Percentiles rank a stretch among this genome's conserved stretches.
These are phyloP conservation scores for Oreochromis grahami DNA, from an alignment of 2,797 vertebrate genomes.

Conservation along the genomic window DNA sequence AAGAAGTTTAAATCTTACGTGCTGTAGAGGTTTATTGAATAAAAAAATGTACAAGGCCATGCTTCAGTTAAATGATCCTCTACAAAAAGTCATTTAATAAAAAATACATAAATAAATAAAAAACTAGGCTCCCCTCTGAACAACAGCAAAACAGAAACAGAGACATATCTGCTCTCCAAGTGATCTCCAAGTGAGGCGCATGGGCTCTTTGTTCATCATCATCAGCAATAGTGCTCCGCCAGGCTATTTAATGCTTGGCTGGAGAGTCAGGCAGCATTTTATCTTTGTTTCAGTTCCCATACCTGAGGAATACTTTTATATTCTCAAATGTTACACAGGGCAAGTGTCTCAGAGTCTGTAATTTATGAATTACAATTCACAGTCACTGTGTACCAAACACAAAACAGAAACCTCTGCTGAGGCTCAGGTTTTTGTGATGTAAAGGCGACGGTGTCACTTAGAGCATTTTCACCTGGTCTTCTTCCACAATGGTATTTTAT, in stretches of 20 bases:
- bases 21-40: neutral
- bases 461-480: slow-evolving; percentile 22
- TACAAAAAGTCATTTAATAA: slow-evolving; percentile 23
- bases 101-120: neutral
- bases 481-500: slow-evolving; percentile 28
- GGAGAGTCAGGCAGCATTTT: slow-evolving; percentile 42
- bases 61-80: slow-evolving; percentile 31
- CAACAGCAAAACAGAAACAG: slow-evolving; percentile 5
- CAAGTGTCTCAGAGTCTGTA: slow-evolving; percentile 3
- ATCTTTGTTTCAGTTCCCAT: slow-evolving; percentile 55
- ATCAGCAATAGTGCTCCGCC: slow-evolving; percentile 16
- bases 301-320: slow-evolving; percentile 48
- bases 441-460: slow-evolving; percentile 14
- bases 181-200: slow-evolving; percentile 10
- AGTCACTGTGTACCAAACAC: neutral
- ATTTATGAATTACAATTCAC: slow-evolving; percentile 25
- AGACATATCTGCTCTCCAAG: slow-evolving; percentile 18
- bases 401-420: slow-evolving; percentile 2
- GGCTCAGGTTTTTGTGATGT: neutral
- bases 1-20: neutral
- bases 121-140: neutral
- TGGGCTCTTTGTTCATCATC: slow-evolving; percentile 40
- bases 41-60: neutral
- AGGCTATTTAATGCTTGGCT: slow-evolving; percentile 53
- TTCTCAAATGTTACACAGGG: slow-evolving; percentile 27